A percentile compares a stretch with the other conserved stretches of the same genome.
phyloP scores from a whole-genome alignment of 2,113 vertebrate genomes.

The Oceanodroma tethys region DNA sequence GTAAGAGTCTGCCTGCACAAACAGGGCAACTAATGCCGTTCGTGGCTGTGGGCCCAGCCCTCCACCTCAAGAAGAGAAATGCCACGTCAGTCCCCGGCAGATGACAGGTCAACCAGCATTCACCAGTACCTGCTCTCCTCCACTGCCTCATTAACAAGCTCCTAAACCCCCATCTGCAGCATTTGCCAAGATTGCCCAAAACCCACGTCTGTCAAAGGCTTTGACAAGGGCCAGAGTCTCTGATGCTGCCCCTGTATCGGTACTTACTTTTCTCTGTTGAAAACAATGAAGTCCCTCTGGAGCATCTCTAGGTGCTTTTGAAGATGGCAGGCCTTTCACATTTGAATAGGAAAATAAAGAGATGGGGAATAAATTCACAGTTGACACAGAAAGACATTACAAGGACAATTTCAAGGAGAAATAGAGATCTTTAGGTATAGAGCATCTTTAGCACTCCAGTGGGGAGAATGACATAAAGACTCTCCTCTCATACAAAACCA shows the following conservation, averaged over 20 bases:
- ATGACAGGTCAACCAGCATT: not conserved
- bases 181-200: not conserved
- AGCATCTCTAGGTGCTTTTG: constrained; percentile 90
- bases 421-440: not conserved
- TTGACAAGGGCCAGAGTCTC: not conserved
- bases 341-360: not conserved
- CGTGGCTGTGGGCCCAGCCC: not conserved
- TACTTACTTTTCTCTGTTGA: constrained; percentile 97
- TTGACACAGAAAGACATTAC: not conserved
- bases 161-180: not conserved
- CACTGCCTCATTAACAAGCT: too few relatives aligned
- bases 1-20: not conserved
- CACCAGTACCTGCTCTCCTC: not conserved
- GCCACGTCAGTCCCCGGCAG: fast-evolving
- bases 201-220: not conserved
- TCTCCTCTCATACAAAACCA: not conserved
- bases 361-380: not conserved
- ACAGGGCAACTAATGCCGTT: fast-evolving
- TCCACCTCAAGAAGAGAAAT: not conserved
- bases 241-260: not conserved
- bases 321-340: constrained; percentile 81
- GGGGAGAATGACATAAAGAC: not conserved
- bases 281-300: constrained; percentile 94
- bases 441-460: not conserved
- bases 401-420: not conserved